These are phyloP conservation scores for Meandrina meandrites DNA, from an alignment of 92 coral and sea anemone species.

Conservation along the genomic window DNA sequence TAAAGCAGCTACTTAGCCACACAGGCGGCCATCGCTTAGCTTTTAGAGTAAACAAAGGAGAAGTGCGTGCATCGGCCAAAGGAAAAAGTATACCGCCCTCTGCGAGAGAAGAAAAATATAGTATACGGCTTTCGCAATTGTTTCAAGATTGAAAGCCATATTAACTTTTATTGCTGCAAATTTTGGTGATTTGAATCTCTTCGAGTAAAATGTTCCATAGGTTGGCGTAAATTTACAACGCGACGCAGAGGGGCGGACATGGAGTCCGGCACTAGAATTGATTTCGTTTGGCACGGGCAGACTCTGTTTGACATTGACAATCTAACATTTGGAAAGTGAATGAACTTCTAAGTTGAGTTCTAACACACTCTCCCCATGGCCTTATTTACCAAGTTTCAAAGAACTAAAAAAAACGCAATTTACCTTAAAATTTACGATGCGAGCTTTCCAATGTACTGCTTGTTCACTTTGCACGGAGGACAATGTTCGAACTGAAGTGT, in stretches of 20 bases:
- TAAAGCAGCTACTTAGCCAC: slow-evolving; percentile 19
- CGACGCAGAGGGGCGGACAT: neutral
- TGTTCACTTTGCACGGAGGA: slow-evolving; percentile 1
- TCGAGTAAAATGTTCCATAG: neutral
- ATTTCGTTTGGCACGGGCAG: neutral
- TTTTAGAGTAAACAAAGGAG: slow-evolving; percentile 4
- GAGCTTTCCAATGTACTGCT: neutral
- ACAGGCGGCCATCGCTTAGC: slow-evolving; percentile 8
- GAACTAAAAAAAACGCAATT: neutral
- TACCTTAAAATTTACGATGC: neutral
- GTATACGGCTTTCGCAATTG: neutral
- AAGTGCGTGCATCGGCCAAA: neutral
- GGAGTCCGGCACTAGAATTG: neutral
- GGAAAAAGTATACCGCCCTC: neutral
- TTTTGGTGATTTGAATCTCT: neutral
- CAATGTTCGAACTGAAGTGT: slow-evolving; percentile 10
- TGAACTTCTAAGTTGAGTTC: neutral
- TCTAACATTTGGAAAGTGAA: neutral
- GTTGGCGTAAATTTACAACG: neutral
- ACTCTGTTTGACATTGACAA: neutral
- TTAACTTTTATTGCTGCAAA: neutral
- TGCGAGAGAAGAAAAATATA: neutral
- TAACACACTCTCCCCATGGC: neutral
- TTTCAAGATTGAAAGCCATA: neutral
- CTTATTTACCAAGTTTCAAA: neutral